Evolutionary conservation across 2,888 invertebrate species (phyloP), one percentile per base, ranked within the genome.

Genomic region (Sicus ferrugineus): DNA sequence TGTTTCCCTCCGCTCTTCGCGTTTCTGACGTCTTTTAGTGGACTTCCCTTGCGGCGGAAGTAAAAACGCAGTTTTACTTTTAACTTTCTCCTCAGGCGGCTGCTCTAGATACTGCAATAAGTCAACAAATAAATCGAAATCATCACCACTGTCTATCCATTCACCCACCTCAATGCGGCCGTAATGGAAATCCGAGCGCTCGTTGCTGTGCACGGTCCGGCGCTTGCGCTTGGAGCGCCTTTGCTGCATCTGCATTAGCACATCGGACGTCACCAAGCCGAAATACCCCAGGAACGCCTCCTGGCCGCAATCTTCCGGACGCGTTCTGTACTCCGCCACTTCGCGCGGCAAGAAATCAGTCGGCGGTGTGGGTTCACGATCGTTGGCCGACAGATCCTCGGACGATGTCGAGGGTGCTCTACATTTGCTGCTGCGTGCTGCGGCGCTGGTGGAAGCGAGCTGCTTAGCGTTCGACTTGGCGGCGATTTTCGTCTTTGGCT

Each of bases 171-270:
- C 85, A 72, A 84, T 78, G 38, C 80, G 81, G 16, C 84, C 85
- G 74, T 85, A 85, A 69, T 85, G 85, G 70, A 80, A 85, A 71
- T 82, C 85, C n/a, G 79, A 77, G 23, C 78, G 81, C 28, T 82
- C 83, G 21, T 81, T 83, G 70, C 81, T 84, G 61, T 83, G 81
- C 0, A 84, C 83, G 38, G 78, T 80, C 16, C 85, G 83, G 2
- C 84, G 81, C 56, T 79, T 80, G n/a, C 85, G 78, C 70, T 85
- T 84, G 0, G 85, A 84, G 34, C 84, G 81, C 1, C 84, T 78
- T 69, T 83, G 82, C 61, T 80, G 80, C 72, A 85, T 72, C 64
- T 79, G 78, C 50, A 80, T 77, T 7, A 81, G 75, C 68, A 79
- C 73, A 9, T 80, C 82, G 2, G 79, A 78, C 0, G 84, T 83